Evolutionary conservation across 2,113 vertebrate species (phyloP).

Genomic region (Scatophagus argus): DNA sequence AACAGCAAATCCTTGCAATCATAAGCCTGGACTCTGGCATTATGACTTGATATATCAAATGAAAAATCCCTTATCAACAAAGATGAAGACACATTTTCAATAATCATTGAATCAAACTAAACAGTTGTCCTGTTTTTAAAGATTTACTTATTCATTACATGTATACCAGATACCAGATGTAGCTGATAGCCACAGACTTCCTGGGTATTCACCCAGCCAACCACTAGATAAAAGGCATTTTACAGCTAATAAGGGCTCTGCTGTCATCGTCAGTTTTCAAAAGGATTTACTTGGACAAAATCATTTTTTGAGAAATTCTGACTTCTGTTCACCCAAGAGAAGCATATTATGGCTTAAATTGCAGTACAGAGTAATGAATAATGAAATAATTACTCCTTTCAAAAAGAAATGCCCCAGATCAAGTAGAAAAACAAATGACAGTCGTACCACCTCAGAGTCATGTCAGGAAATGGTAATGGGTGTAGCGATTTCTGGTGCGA

Average conservation of each 20-base stretch:
- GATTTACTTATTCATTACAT: no score
- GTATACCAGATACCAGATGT: no score
- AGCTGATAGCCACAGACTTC: no score
- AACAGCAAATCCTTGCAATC: neutral
- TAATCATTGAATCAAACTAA: no score
- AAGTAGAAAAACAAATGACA: slow-evolving; percentile 7
- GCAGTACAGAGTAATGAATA: neutral
- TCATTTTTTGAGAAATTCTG: neutral
- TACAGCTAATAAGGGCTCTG: neutral
- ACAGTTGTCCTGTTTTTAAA: no score
- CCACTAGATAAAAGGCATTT: neutral
- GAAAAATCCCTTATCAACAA: neutral
- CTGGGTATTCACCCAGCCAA: neutral
- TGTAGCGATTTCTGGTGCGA: slow-evolving; percentile 2
- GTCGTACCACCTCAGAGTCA: slow-evolving; percentile 15
- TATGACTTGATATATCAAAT: neutral
- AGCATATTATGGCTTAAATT: neutral
- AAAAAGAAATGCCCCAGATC: slow-evolving; percentile 8
- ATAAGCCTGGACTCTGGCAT: neutral
- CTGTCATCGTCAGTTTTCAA: neutral
- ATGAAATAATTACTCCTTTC: neutral
- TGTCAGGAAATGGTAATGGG: slow-evolving; percentile 53
- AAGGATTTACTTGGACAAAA: neutral
- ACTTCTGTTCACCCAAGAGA: neutral
- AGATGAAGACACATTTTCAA: neutral